These are phyloP conservation scores for Gymnorhina tibicen DNA, from an alignment of 2,113 vertebrate species.

Conservation along the genomic window DNA sequence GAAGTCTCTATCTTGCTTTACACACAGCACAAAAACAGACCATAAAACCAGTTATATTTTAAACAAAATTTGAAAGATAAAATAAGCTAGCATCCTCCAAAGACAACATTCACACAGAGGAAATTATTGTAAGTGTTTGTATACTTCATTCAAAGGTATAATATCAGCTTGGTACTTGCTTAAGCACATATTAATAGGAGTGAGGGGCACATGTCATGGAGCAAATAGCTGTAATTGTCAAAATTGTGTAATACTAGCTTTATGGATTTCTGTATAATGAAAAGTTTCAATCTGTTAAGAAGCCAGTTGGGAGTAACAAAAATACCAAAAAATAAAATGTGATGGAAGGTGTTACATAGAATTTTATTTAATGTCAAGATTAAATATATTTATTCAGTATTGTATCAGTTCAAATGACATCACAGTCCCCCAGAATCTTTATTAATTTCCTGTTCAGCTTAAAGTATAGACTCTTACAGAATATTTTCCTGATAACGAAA, in stretches of 20 bases:
- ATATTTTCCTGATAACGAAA: not conserved
- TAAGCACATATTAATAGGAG: not conserved
- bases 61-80: not conserved
- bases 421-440: not conserved
- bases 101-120: not conserved
- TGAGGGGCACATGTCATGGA: not conserved
- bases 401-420: not conserved
- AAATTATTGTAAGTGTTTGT: not conserved
- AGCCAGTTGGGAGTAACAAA: not conserved
- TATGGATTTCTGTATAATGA: not conserved
- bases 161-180: not conserved
- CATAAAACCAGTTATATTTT: not conserved
- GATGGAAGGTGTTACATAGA: not conserved
- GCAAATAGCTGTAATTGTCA: not conserved
- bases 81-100: not conserved
- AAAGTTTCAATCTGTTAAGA: not conserved
- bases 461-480: not conserved
- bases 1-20: not conserved
- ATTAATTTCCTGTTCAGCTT: not conserved
- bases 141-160: not conserved
- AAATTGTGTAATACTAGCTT: not conserved
- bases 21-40: fast-evolving
- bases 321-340: not conserved
- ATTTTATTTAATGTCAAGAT: not conserved
- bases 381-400: not conserved